These are phyloP conservation scores for Scartelaos histophorus DNA, from an alignment of 2,113 vertebrate genomes.

Conservation along the genomic window DNA sequence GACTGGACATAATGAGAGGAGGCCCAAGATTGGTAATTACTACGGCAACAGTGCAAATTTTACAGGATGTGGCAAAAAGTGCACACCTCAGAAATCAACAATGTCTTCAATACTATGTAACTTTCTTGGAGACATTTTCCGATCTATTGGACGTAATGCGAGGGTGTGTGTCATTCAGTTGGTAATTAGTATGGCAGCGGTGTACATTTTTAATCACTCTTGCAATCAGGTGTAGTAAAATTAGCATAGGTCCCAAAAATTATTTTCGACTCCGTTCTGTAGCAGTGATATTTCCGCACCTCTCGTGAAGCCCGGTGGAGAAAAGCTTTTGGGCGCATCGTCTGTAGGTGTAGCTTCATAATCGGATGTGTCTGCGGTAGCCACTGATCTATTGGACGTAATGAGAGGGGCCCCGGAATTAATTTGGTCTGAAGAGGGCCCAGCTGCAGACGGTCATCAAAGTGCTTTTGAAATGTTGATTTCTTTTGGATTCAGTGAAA, in stretches of 20 bases:
- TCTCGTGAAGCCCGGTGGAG: neutral
- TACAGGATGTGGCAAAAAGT: too few relatives aligned
- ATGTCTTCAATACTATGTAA: too few relatives aligned
- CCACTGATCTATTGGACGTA: constrained; percentile 42
- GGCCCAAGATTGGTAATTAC: neutral
- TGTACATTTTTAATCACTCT: too few relatives aligned
- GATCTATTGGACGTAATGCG: too few relatives aligned
- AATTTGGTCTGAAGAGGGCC: constrained; percentile 55
- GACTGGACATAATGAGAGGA: constrained; percentile 55
- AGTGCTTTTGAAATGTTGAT: constrained; percentile 74
- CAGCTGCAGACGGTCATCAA: constrained; percentile 67
- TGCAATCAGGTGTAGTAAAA: too few relatives aligned
- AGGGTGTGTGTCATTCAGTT: too few relatives aligned
- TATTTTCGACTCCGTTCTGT: constrained; percentile 11
- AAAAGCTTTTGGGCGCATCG: constrained; percentile 8
- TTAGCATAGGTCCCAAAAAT: too few relatives aligned
- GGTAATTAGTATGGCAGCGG: too few relatives aligned
- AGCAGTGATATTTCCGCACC: constrained; percentile 12
- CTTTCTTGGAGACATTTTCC: too few relatives aligned
- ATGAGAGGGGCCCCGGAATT: constrained; percentile 56
- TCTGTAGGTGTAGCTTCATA: constrained; percentile 45
- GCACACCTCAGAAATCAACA: too few relatives aligned
- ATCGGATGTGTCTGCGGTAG: constrained; percentile 41
- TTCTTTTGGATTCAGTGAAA: constrained; percentile 48
- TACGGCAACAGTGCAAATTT: too few relatives aligned